Evolutionary conservation across 2,888 invertebrate species (phyloP).

Genomic region (Caenorhabditis virilis): DNA sequence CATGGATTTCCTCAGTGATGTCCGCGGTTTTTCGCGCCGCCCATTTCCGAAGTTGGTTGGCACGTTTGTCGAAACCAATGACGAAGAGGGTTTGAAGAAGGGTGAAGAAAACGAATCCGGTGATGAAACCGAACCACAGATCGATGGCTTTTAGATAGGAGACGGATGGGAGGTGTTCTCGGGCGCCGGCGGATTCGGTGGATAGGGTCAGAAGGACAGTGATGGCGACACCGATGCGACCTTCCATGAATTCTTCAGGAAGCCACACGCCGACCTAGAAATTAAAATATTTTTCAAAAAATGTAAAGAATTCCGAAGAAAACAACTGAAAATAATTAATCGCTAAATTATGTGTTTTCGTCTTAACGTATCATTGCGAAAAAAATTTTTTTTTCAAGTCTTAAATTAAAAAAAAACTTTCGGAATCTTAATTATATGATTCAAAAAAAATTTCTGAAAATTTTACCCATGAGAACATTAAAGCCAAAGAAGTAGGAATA

Average conservation of each 20-base stretch:
- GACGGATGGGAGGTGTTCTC: constrained; percentile 67
- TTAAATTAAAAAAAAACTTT: neutral
- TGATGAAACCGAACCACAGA: constrained; percentile 68
- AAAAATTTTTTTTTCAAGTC: neutral
- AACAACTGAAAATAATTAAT: too few relatives aligned
- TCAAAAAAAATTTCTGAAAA: neutral
- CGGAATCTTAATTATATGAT: neutral
- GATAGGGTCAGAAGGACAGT: constrained; percentile 67
- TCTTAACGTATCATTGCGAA: neutral
- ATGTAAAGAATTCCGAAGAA: too few relatives aligned
- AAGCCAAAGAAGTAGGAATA: constrained; percentile 66
- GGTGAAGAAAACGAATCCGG: constrained; percentile 68
- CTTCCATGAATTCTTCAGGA: constrained; percentile 69
- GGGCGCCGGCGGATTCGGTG: constrained; percentile 67
- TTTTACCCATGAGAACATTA: constrained; percentile 68
- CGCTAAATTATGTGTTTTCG: neutral
- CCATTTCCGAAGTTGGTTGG: constrained; percentile 66
- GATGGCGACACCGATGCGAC: constrained; percentile 68
- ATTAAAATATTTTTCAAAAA: neutral
- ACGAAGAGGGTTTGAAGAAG: constrained; percentile 68
- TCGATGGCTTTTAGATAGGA: constrained; percentile 68
- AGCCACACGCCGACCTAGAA: constrained; percentile 67
- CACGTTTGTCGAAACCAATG: constrained; percentile 67
- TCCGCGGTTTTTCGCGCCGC: constrained; percentile 62
- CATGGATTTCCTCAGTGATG: constrained; percentile 62